These are phyloP conservation scores for Adineta ricciae DNA, from an alignment of 2,888 invertebrate genomes.

Conservation along the genomic window DNA sequence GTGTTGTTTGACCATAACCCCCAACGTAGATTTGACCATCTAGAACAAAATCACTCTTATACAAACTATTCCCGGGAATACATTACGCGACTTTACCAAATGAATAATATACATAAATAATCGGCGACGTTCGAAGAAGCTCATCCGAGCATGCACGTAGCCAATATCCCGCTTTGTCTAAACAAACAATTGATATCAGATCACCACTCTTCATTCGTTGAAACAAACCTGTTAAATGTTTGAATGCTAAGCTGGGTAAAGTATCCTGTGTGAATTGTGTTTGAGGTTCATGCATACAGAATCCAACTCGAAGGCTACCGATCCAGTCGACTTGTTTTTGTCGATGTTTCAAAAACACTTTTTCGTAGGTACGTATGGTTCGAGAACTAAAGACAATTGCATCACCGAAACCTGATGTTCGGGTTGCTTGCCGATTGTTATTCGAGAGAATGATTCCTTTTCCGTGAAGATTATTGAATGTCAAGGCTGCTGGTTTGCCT, in stretches of 20 bases:
- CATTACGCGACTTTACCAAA: not conserved
- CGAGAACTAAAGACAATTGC: not conserved
- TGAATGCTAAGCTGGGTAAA: not conserved
- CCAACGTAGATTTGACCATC: not conserved
- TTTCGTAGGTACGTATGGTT: not conserved
- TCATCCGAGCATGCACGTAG: not conserved
- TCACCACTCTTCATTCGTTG: no score
- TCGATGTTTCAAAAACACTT: not conserved
- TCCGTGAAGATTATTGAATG: not conserved
- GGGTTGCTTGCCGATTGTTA: not conserved
- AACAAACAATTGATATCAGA: no score
- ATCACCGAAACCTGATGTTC: not conserved
- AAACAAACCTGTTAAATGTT: not conserved
- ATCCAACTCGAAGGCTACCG: not conserved
- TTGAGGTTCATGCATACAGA: not conserved
- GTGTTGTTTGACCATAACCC: not conserved
- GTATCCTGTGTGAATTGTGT: not conserved
- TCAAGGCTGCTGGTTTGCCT: not conserved
- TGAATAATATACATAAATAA: not conserved
- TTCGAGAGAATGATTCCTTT: not conserved
- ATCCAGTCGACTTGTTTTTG: conserved; percentile 10
- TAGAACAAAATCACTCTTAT: no score
- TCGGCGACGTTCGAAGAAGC: not conserved
- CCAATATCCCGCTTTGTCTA: not conserved
- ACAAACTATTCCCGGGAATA: not conserved